Evolutionary conservation across 2,797 vertebrate genomes (phyloP), one percentile per base, ranked within the genome.

Genomic region (Crenuchus spilurus): DNA sequence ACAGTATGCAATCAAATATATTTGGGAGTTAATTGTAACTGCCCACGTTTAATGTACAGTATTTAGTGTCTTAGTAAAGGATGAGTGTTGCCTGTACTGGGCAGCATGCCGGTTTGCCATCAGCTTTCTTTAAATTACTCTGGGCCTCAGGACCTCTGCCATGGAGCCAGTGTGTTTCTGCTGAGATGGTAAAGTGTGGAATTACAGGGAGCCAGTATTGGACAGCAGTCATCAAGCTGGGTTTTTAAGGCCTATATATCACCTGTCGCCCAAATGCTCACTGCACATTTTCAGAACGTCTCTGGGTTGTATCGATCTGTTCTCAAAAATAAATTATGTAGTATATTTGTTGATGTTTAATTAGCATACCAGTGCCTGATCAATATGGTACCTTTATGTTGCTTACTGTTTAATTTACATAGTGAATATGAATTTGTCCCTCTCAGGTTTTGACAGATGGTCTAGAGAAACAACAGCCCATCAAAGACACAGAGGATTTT

Each of bases 81-180:
- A 64, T 30, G n/a, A 8, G 37, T 55, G 24, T 33, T 41, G 20
- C 20, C 41, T 35, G 7, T 18, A 26, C 70, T 52, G 65, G 74
- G 78, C 51, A 2, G 2, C 16, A 14, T 9, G 37, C 67, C 68
- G 48, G 69, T 51, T 66, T 35, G 42, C 20, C 57, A 26, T 30
- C 30, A 65, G 77, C 74, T 70, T 35, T 69, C 60, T 74, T 51
- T 82, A 71, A 79, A 79, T 83, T 76, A 74, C 35, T 20, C 18
- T 10, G 41, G 5, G 35, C 54, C 33, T 71, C 70, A 65, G 51
- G 51, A 69, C 44, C 48, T 30, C 55, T 2, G 46, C 6, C 31
- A 49, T 46, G 62, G 49, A 61, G 63, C 74, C 74, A 79, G 72
- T 52, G 41, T 33, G 54, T 70, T 74, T 78, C 60, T 83, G 75